Evolutionary conservation across 1,140 invertebrate species (phyloP).

Genomic region (Campoletis sonorensis): DNA sequence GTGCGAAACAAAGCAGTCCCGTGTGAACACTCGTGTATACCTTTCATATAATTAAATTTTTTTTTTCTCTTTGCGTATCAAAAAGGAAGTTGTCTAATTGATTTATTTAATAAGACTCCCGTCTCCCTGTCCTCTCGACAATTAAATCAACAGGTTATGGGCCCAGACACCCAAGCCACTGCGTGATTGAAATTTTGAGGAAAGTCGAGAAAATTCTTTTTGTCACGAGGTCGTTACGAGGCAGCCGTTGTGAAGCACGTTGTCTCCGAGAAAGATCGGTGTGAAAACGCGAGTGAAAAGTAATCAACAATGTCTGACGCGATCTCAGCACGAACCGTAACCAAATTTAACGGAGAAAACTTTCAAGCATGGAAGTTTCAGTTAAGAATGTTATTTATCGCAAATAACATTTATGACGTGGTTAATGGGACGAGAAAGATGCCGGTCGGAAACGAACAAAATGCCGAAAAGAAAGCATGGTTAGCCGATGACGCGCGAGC

Average conservation of each 20-base stretch:
- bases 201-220: background rate
- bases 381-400: conserved; percentile 41
- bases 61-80: no score
- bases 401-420: conserved; percentile 39
- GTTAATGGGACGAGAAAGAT: conserved; percentile 6
- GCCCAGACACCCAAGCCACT: conserved; percentile 17
- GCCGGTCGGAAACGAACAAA: background rate
- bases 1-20: no score
- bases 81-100: no score
- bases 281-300: background rate
- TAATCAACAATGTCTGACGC: conserved; percentile 21
- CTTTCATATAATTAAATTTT: no score
- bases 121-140: no score
- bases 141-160: conserved; percentile 34
- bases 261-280: background rate
- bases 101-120: no score
- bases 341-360: conserved; percentile 54
- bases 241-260: background rate
- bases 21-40: no score
- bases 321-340: conserved; percentile 33
- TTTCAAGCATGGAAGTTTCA: conserved; percentile 53
- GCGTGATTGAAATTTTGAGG: background rate
- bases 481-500: conserved; percentile 29
- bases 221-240: conserved; percentile 11
- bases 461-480: conserved; percentile 14